These are phyloP conservation scores for Triplophysa yarkandensis DNA, from an alignment of 2,797 vertebrate species.

Conservation along the genomic window DNA sequence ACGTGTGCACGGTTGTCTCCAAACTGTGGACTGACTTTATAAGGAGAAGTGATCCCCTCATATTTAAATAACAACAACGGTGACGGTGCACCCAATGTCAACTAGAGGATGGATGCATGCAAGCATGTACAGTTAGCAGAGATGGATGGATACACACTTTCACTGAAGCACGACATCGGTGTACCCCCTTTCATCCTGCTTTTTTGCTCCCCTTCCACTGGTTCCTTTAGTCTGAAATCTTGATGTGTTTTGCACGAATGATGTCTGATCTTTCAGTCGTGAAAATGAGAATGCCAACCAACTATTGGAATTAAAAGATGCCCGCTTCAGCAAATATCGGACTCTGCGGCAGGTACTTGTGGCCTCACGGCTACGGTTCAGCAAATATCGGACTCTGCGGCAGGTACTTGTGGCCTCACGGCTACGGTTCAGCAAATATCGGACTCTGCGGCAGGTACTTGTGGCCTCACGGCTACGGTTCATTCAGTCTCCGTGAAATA, in stretches of 20 bases:
- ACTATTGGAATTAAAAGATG: slow-evolving; percentile 34
- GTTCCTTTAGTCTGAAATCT: slow-evolving; percentile 21
- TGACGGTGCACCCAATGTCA: slow-evolving; percentile 38
- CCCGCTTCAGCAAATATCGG: slow-evolving; percentile 43
- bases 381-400: slow-evolving; percentile 47
- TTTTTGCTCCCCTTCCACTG: slow-evolving; percentile 4
- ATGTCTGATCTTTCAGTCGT: slow-evolving; percentile 14
- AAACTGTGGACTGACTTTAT: slow-evolving; percentile 49
- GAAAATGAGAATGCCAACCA: slow-evolving; percentile 42
- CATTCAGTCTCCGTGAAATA: slow-evolving; percentile 50
- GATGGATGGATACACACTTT: slow-evolving; percentile 30
- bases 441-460: slow-evolving; percentile 40
- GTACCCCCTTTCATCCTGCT: not conserved
- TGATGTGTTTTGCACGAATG: slow-evolving; percentile 38
- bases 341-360: slow-evolving; percentile 38
- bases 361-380: too few relatives aligned
- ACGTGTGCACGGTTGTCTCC: slow-evolving; percentile 59
- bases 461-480: too few relatives aligned
- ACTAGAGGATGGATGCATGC: slow-evolving; percentile 52
- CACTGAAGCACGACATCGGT: not conserved
- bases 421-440: slow-evolving; percentile 46
- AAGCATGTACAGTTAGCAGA: slow-evolving; percentile 51
- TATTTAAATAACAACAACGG: slow-evolving; percentile 39
- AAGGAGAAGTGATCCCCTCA: slow-evolving; percentile 36
- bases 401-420: slow-evolving; percentile 30